Base-by-base conservation (phyloP, 2,797 vertebrate species). In the Neosilurus hyrtlii region DNA sequence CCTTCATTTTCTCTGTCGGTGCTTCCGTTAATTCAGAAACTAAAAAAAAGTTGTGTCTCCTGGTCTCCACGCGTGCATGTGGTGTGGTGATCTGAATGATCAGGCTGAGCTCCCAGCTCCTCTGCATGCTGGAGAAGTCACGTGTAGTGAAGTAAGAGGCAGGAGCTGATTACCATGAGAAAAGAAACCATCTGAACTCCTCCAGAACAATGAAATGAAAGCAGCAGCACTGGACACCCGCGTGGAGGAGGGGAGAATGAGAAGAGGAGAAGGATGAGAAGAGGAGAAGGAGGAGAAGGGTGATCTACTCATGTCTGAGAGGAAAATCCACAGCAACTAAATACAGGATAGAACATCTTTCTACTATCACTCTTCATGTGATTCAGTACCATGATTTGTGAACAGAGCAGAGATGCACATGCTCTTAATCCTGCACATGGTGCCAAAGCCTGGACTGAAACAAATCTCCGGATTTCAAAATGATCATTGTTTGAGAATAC, bases 171-270 rank as follows among this genome's bases (percentile, higher is more conserved):
- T 91, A 93, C 89, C 91, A 93, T 92, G 86, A 91, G 91, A 92
- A 93, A 89, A 86, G 79, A 90, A 91, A 92, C 91, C 90, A 93
- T 93, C 90, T 82, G 86, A 91, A 89, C 88, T 91, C 85, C 88
- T 81, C 90, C 87, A 76, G 78, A 91, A 93, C 93, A 94, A 93
- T 93, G 91, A 90, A 91, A 90, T 92, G 91, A 90, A 92, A 91
- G 90, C 86, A 86, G 79, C 87, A 83, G 89, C 82, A 88, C 85
- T 80, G 56, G 81, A 89, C 81, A 87, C 84, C 81, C 90, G 92
- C 83, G 22, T 78, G 75, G 59, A 78, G 75, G 75, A 78, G 75
- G 75, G 51, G 74, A 54, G 49, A n/a, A 51, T 3, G 70, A n/a
- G 70, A n/a, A 1, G 30, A 61, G 30, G 57, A 62, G 57, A 56